phyloP scores from a whole-genome alignment of 2,113 vertebrate species.

The Cyprinodon tularosa region DNA sequence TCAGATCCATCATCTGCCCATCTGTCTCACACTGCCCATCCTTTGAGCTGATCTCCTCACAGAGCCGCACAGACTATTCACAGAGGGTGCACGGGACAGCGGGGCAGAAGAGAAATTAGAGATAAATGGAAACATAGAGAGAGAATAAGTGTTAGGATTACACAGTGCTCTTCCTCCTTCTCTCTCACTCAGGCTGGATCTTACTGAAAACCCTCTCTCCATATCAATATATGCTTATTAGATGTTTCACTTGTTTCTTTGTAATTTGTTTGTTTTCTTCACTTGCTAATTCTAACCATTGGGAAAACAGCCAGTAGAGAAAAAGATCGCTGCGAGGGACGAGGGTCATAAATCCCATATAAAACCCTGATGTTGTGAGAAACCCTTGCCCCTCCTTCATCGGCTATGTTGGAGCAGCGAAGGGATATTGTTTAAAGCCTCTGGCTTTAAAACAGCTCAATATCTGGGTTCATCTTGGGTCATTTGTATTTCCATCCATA shows the following conservation, averaged over 20 bases:
- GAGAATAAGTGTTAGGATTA: conserved; percentile 54
- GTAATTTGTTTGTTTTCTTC: conserved; percentile 80
- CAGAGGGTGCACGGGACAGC: conserved; percentile 47
- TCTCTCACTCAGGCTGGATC: conserved; percentile 31
- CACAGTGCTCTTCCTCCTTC: conserved; percentile 33
- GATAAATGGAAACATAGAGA: conserved; percentile 45
- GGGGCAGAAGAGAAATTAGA: conserved; percentile 52
- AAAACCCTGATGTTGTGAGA: conserved; percentile 63
- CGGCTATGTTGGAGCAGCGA: conserved; percentile 37
- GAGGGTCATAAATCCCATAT: conserved; percentile 76
- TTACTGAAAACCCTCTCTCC: conserved; percentile 53
- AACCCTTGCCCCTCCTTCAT: conserved; percentile 46
- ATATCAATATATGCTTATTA: conserved; percentile 76
- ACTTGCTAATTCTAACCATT: conserved; percentile 74
- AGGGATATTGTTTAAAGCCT: conserved; percentile 75
- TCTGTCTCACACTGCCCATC: conserved; percentile 77
- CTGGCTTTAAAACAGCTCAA: conserved; percentile 75
- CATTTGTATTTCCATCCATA: conserved; percentile 80
- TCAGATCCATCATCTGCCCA: conserved; percentile 84
- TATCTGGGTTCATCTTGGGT: conserved; percentile 75
- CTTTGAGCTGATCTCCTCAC: conserved; percentile 64
- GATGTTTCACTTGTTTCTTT: conserved; percentile 70
- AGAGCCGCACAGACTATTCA: conserved; percentile 57
- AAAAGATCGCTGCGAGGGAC: conserved; percentile 51
- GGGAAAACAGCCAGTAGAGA: conserved; percentile 62